These are phyloP conservation scores for Euclidia mi DNA, from an alignment of 2,888 invertebrate species.

Conservation along the genomic window DNA sequence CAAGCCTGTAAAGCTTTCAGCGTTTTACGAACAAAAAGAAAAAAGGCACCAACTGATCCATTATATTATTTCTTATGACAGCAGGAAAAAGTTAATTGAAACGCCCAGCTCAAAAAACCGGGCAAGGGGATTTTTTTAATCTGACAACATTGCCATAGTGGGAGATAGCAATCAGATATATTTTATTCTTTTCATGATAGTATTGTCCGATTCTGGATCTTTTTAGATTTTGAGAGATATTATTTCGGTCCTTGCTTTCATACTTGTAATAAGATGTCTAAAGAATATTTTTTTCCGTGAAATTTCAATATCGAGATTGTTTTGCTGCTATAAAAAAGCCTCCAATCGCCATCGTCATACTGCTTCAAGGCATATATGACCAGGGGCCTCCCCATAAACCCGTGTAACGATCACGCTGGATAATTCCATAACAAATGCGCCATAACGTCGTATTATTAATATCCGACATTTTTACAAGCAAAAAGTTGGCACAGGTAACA, in stretches of 20 bases:
- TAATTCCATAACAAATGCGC: slow-evolving; percentile 23
- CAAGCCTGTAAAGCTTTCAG: slow-evolving; percentile 21
- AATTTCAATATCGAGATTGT: neutral
- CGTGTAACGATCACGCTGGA: slow-evolving; percentile 16
- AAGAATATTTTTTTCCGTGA: slow-evolving; percentile 1
- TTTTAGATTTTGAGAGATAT: no score
- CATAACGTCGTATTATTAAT: slow-evolving; percentile 16
- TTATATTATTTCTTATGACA: slow-evolving; percentile 26
- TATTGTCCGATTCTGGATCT: no score
- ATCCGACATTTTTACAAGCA: slow-evolving; percentile 11
- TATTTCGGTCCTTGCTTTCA: no score
- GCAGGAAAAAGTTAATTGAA: slow-evolving; percentile 25
- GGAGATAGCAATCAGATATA: slow-evolving; percentile 18
- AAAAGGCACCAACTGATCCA: slow-evolving; percentile 31
- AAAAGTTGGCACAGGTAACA: slow-evolving; percentile 9
- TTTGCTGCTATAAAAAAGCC: slow-evolving; percentile 2
- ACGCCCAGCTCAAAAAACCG: slow-evolving; percentile 16
- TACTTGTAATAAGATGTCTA: neutral
- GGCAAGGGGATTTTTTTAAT: slow-evolving; percentile 15
- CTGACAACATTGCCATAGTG: slow-evolving; percentile 19
- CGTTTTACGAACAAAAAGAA: slow-evolving; percentile 26
- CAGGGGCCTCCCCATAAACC: slow-evolving; percentile 13
- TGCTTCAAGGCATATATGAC: slow-evolving; percentile 10
- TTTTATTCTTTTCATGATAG: slow-evolving; percentile 18
- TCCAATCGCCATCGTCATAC: slow-evolving; percentile 1